These are phyloP conservation scores for Drosophila kanapiae DNA, from an alignment of 1,140 invertebrate species.

Conservation along the genomic window DNA sequence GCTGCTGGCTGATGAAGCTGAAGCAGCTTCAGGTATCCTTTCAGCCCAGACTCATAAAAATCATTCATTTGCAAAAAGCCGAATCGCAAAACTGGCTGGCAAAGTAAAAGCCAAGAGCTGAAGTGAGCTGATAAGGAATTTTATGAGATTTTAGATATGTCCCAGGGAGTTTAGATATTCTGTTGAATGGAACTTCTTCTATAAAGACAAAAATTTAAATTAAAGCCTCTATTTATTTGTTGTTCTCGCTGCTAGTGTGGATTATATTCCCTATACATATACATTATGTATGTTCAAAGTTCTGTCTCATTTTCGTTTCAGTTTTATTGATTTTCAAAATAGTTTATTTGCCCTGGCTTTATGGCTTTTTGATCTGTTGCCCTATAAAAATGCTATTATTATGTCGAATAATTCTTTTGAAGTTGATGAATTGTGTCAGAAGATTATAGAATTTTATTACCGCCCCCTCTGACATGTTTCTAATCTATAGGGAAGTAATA, in stretches of 20 bases:
- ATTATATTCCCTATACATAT: not conserved
- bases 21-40: conserved; percentile 41
- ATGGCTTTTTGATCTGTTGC: conserved; percentile 17
- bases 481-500: conserved; percentile 20
- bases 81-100: conserved; percentile 7
- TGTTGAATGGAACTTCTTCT: not conserved
- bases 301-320: not conserved
- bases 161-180: not conserved
- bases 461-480: not conserved
- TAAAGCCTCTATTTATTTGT: not conserved
- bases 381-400: conserved; percentile 33
- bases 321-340: conserved; percentile 5
- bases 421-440: conserved; percentile 42
- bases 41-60: conserved; percentile 41
- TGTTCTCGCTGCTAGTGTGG: too few species aligned
- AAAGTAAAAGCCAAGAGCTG: not conserved
- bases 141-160: conserved; percentile 4
- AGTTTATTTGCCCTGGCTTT: conserved; percentile 11
- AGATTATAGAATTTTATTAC: conserved; percentile 25
- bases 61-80: conserved; percentile 40
- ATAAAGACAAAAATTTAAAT: not conserved
- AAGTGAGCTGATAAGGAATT: conserved; percentile 11
- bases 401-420: conserved; percentile 25
- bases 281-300: not conserved
- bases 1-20: conserved; percentile 45